Conservation (phyloP, 2,113 vertebrate species). For the Bubo scandiacus region DNA sequence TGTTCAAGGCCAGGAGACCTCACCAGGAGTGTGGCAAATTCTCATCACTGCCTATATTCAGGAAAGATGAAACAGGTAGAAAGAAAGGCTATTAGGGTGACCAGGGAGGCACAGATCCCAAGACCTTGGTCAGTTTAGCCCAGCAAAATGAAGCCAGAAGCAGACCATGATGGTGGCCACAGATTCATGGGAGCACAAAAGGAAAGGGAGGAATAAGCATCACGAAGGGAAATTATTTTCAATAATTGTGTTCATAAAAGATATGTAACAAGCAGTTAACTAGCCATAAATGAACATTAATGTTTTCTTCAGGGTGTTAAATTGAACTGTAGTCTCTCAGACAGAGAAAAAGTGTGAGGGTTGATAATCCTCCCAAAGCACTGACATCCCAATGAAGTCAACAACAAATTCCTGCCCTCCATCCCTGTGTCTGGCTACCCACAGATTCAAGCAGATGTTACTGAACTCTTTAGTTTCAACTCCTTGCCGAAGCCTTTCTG, state of each 20-base stretch:
- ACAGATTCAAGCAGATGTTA: conserved; percentile 15
- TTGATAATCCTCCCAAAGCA: not conserved
- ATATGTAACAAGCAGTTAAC: not conserved
- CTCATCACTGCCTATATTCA: not conserved
- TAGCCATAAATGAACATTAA: not conserved
- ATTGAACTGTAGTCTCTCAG: not conserved
- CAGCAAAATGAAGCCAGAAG: not conserved
- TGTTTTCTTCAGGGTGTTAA: not conserved
- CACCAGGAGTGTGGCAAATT: not conserved
- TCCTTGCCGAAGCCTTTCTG: not conserved
- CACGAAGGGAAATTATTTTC: not conserved
- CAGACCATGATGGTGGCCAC: not conserved
- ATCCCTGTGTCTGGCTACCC: not conserved
- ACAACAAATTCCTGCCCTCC: not conserved
- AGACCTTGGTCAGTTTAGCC: not conserved
- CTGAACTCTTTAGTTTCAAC: not conserved
- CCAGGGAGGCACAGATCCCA: not conserved
- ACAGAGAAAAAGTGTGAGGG: not conserved
- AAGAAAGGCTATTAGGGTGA: not conserved
- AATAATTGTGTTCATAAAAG: not conserved
- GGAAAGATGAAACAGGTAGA: not conserved
- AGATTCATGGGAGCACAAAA: not conserved
- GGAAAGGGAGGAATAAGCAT: not conserved
- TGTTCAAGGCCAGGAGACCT: not conserved
- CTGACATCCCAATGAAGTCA: not conserved